phyloP scores from a whole-genome alignment of 2,797 vertebrate species.

The Lerista edwardsae region DNA sequence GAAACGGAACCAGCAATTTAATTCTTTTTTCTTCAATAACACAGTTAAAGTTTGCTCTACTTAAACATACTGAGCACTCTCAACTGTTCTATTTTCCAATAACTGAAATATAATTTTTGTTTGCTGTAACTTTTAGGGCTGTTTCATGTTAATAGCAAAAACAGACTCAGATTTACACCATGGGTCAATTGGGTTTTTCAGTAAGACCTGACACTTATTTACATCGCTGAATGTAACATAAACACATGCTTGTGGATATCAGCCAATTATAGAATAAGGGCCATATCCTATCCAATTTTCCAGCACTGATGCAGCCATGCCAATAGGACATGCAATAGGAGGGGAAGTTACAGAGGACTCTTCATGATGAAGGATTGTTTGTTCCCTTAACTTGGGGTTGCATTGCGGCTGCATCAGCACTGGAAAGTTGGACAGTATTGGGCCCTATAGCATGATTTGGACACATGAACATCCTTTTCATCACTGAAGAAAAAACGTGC shows the following conservation, averaged over 20 bases:
- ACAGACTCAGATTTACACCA: background rate
- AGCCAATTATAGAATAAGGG: background rate
- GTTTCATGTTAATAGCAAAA: background rate
- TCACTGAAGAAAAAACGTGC: background rate
- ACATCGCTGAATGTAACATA: background rate
- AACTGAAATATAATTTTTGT: background rate
- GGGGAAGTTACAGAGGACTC: too few relatives aligned
- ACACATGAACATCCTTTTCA: background rate
- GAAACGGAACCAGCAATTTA: conserved; percentile 53
- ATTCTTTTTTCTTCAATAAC: conserved; percentile 34
- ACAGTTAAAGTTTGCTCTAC: conserved; percentile 28
- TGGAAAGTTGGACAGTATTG: too few relatives aligned
- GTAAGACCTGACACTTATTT: background rate
- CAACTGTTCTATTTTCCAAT: background rate
- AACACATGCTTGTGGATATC: background rate
- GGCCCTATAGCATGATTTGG: background rate
- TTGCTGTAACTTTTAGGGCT: background rate
- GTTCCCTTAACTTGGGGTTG: too few relatives aligned
- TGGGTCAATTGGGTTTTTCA: background rate
- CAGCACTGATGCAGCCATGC: too few relatives aligned
- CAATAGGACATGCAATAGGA: too few relatives aligned
- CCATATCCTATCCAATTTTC: too few relatives aligned
- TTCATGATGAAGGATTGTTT: too few relatives aligned
- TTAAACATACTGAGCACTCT: conserved; percentile 28
- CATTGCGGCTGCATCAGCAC: too few relatives aligned